A percentile compares a stretch with the other conserved stretches of the same genome.
phyloP scores from a whole-genome alignment of 2,113 vertebrate species.

The Cynopterus brachyotis region DNA sequence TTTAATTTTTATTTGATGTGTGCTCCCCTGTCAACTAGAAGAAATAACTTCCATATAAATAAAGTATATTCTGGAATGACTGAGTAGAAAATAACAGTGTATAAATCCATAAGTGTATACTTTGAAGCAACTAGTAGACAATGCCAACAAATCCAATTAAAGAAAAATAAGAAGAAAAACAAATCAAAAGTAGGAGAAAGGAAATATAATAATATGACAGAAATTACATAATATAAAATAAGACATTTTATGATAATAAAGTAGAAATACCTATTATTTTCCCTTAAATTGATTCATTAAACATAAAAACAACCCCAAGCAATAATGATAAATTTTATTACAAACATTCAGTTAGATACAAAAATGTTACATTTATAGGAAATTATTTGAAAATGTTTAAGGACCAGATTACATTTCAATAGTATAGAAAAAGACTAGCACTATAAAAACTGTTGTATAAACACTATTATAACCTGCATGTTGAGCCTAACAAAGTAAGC shows the following conservation, averaged over 20 bases:
- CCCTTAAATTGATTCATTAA: not conserved
- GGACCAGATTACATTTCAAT: not conserved
- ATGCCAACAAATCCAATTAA: not conserved
- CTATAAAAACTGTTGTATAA: not conserved
- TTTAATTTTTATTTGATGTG: not conserved
- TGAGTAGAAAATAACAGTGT: not conserved
- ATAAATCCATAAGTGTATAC: not conserved
- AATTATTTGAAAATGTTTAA: not conserved
- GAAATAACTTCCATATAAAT: not conserved
- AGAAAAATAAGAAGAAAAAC: not conserved
- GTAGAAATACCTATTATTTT: not conserved
- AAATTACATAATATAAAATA: not conserved
- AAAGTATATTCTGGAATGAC: not conserved
- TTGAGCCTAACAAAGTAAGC: not conserved
- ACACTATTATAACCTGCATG: not conserved
- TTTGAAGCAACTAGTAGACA: not conserved
- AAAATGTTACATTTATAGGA: not conserved
- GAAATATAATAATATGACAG: not conserved
- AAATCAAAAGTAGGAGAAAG: not conserved
- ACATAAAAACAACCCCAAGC: not conserved
- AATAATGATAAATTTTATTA: not conserved
- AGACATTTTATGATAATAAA: not conserved
- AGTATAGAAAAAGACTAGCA: not conserved
- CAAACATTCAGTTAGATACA: not conserved
- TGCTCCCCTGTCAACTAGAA: not conserved